Percentiles rank a stretch among this genome's conserved stretches.
These are phyloP conservation scores for Orestias chungarensis DNA, from an alignment of 2,797 vertebrate species.

Conservation along the genomic window DNA sequence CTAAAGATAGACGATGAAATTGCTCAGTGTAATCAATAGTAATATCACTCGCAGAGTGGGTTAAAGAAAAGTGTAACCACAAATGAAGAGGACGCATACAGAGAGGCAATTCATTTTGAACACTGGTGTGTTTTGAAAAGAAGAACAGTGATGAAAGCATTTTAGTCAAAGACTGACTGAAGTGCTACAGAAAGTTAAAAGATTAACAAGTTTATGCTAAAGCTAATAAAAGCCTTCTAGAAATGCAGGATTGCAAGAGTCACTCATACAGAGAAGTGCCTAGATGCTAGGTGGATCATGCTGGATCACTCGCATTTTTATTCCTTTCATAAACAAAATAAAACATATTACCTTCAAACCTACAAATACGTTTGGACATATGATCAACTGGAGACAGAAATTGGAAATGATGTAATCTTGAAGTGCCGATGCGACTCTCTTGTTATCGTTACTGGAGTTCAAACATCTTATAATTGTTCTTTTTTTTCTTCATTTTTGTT, in stretches of 20 bases:
- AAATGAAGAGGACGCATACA: neutral
- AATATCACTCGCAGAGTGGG: neutral
- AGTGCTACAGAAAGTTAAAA: neutral
- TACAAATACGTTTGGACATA: neutral
- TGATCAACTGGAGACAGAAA: neutral
- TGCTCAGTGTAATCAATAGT: neutral
- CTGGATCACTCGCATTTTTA: too few species aligned
- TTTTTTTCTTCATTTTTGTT: neutral
- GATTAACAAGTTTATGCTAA: neutral
- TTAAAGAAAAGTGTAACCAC: neutral
- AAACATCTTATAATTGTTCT: neutral
- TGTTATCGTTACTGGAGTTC: too few species aligned
- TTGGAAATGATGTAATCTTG: too few species aligned
- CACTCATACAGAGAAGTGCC: neutral
- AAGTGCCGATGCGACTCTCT: too few species aligned
- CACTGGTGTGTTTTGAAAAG: neutral
- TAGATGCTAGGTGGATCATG: neutral
- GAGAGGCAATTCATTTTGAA: neutral
- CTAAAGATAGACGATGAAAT: neutral
- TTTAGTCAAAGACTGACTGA: neutral
- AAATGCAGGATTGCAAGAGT: neutral
- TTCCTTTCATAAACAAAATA: neutral
- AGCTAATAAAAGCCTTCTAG: neutral
- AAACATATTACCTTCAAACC: neutral
- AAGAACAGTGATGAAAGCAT: neutral